Evolutionary conservation across 2,888 invertebrate genomes (phyloP).

Genomic region (Empis stercorea): DNA sequence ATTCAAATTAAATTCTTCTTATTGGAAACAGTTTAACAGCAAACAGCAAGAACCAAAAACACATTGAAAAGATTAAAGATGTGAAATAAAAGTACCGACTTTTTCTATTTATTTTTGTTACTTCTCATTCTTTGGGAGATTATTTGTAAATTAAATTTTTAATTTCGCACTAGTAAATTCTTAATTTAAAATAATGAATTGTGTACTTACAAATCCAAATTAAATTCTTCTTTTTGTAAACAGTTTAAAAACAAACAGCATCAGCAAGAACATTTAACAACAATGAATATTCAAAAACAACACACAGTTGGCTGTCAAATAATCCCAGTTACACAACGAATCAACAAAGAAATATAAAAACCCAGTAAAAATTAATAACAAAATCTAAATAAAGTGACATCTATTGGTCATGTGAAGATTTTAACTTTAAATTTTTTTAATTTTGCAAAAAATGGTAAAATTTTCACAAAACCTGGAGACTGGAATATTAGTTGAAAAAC

Average conservation of each 20-base stretch:
- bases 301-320: slow-evolving; percentile 1
- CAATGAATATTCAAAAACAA: background rate
- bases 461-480: slow-evolving; percentile 1
- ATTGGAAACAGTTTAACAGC: too few species aligned
- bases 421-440: background rate
- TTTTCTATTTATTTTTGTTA: background rate
- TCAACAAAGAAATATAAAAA: slow-evolving; percentile 1
- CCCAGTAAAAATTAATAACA: background rate
- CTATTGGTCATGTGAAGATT: background rate
- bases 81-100: background rate
- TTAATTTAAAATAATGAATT: slow-evolving; percentile 1
- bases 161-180: background rate
- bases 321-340: slow-evolving; percentile 1
- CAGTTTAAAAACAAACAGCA: background rate
- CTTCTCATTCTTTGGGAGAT: background rate
- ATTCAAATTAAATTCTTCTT: too few species aligned
- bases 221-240: background rate
- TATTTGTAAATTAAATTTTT: background rate
- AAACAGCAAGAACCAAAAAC: background rate
- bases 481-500: background rate
- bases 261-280: background rate
- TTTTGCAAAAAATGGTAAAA: background rate
- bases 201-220: slow-evolving; percentile 1
- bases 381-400: background rate
- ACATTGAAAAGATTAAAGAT: background rate